Evolutionary conservation across 1,140 invertebrate species (phyloP), one percentile per base, ranked within the genome.

Genomic region (Rhagoletis zephyria): DNA sequence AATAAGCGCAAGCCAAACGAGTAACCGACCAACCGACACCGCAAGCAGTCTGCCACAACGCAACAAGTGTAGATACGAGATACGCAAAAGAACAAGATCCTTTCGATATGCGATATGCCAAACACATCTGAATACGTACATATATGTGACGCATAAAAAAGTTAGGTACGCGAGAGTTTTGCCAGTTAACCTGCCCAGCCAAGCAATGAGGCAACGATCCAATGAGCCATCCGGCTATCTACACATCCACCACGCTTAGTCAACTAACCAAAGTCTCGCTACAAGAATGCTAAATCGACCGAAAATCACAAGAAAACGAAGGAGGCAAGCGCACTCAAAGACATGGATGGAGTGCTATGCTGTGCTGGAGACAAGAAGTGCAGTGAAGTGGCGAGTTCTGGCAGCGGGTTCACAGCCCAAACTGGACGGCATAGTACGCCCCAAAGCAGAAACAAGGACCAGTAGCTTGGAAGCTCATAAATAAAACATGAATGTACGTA

Each of bases 51-150:
- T 2, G 51, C 74, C 74, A 30, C 30, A 56, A 16, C 48, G 56
- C 74, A 81, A 81, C 74, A 81, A 81, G 45, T 81, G 74, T 81
- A 81, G 74, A 81, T 81, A 81, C 74, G 74, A 81, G 74, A 81
- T 81, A 81, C 74, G 74, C 48, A 81, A 51, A 81, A 81, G 74
- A 56, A 81, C 74, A 81, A 81, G 74, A 81, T 81, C 48, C 74
- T 51, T 12, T 56, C 74, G 74, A 81, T 81, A 81, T 51, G 30
- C n/a, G 64, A 30, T 30, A 30, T 19, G 64, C 64, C 64, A 30
- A 67, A 67, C n/a, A 67, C 40, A 63, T 30, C 30, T 30, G 30
- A 12, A n/a, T 56, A 56, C 74, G 14, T n/a, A 48, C 74, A 56
- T 81, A 81, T 30, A 30, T 30, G 30, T 30, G 30, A 30, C 30